Conservation (phyloP, 1,140 invertebrate species). For the Teleopsis dalmanni region DNA sequence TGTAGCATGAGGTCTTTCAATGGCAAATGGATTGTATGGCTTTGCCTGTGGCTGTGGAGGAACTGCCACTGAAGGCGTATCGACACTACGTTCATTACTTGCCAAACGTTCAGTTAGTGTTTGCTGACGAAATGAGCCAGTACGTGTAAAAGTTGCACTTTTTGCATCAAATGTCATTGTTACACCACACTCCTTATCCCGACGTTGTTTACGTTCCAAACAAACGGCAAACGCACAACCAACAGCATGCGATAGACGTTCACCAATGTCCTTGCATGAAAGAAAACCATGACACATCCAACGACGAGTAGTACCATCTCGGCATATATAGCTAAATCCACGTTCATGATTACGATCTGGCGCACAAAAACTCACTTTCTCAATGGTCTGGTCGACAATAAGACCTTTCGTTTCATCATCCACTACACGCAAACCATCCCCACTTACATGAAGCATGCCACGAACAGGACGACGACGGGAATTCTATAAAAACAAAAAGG, state of each 20-base stretch:
- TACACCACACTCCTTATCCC: conserved; percentile 93
- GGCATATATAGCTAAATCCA: conserved; percentile 73
- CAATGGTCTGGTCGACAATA: conserved; percentile 99
- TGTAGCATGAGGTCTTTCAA: conserved; percentile 91
- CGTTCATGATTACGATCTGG: conserved; percentile 97
- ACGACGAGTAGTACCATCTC: conserved; percentile 58
- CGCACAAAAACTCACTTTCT: conserved; percentile 99
- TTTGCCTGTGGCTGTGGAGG: conserved; percentile 48
- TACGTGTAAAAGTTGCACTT: conserved; percentile 87
- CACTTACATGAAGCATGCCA: conserved; percentile 90
- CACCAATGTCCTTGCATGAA: conserved; percentile 91
- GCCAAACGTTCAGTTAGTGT: conserved; percentile 72
- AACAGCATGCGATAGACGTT: conserved; percentile 95
- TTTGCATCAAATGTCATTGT: conserved; percentile 91
- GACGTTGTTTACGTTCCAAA: conserved; percentile 92
- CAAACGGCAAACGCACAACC: conserved; percentile 99
- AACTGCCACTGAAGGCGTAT: conserved; percentile 19
- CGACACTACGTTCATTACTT: conserved; percentile 31
- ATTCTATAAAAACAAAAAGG: conserved; percentile 55
- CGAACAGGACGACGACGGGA: conserved; percentile 79
- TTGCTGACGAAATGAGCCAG: conserved; percentile 81
- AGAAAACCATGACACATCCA: conserved; percentile 99
- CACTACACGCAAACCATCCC: conserved; percentile 93
- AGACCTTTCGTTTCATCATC: conserved; percentile 98
- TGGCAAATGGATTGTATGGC: conserved; percentile 83